A percentile compares a stretch with the other conserved stretches of the same genome.
Conservation (phyloP, 2,113 vertebrate species). For the Phalacrocorax brasilianus region DNA sequence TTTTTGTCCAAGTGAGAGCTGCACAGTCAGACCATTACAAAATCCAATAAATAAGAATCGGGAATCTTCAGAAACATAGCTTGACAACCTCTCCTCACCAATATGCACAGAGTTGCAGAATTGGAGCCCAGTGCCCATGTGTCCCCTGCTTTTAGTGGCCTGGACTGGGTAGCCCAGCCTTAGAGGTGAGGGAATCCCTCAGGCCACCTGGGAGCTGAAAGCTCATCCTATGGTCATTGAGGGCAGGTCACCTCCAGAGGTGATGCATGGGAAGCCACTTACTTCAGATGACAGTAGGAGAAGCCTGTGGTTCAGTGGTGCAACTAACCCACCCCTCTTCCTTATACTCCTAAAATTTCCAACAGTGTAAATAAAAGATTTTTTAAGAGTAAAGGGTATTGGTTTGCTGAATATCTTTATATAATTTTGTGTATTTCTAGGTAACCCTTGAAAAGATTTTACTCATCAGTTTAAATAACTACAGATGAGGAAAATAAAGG, state of each 20-base stretch:
- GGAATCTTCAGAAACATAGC: background rate
- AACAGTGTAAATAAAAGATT: background rate
- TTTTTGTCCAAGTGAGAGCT: background rate
- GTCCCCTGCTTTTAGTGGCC: background rate
- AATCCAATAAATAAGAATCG: background rate
- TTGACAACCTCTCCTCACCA: background rate
- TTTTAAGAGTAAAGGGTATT: background rate
- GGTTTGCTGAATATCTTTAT: background rate
- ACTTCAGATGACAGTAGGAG: background rate
- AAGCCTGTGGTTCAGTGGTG: background rate
- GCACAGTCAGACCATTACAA: background rate
- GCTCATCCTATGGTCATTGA: fast-evolving
- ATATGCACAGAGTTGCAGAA: background rate
- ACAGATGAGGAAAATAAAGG: background rate
- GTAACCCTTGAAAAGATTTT: background rate
- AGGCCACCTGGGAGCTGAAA: fast-evolving
- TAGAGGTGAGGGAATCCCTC: background rate
- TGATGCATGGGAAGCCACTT: background rate
- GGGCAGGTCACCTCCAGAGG: background rate
- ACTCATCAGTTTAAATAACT: background rate
- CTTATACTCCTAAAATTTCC: background rate
- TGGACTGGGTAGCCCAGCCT: background rate
- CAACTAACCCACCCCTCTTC: background rate
- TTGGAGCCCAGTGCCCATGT: background rate
- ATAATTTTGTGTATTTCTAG: background rate